Conservation (phyloP, 1,140 invertebrate genomes). For the fruit fly (Drosophila melanogaster) region DNA sequence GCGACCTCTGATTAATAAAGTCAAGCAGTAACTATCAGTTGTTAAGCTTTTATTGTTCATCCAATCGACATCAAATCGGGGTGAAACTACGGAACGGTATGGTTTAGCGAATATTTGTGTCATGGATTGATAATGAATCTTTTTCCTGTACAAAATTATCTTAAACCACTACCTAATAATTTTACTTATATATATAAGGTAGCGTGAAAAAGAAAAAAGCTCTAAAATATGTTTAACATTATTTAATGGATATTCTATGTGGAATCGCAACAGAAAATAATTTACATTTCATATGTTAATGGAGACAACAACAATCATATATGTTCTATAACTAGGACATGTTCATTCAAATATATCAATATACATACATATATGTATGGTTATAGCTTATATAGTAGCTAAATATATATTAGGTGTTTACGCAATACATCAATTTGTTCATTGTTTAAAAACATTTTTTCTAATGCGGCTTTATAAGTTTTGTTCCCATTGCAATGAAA, state of each 20-base stretch:
- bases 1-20: not conserved
- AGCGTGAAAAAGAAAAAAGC: conserved; percentile 22
- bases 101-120: conserved; percentile 9
- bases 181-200: conserved; percentile 21
- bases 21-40: conserved; percentile 31
- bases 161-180: conserved; percentile 24
- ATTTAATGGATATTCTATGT: conserved; percentile 29
- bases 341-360: conserved; percentile 28
- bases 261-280: conserved; percentile 26
- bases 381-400: conserved; percentile 19
- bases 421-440: conserved; percentile 47
- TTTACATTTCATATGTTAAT: conserved; percentile 15
- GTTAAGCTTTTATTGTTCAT: conserved; percentile 44
- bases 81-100: conserved; percentile 8
- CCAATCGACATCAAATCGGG: conserved; percentile 24
- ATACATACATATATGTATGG: conserved; percentile 13
- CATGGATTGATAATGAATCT: conserved; percentile 10
- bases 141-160: conserved; percentile 57
- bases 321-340: conserved; percentile 48
- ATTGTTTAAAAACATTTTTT: conserved; percentile 42
- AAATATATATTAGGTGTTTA: conserved; percentile 24
- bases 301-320: conserved; percentile 45
- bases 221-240: conserved; percentile 59
- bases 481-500: conserved; percentile 78
- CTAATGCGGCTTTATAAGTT: conserved; percentile 48